These are phyloP conservation scores for Porites lutea DNA, from an alignment of 64 coral and sea anemone genomes.

Conservation along the genomic window DNA sequence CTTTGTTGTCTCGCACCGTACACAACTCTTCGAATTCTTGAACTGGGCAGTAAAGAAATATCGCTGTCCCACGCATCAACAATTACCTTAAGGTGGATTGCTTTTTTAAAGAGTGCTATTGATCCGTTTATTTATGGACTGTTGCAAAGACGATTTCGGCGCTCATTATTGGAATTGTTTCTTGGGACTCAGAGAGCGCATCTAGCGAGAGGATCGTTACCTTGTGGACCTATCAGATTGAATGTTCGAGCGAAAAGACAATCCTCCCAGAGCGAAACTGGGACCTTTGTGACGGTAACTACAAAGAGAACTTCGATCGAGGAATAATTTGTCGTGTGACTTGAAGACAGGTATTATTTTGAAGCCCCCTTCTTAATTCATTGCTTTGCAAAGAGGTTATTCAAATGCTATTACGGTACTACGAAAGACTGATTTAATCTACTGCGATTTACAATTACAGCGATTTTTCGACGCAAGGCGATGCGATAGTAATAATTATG, in stretches of 20 bases:
- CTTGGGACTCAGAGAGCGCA: constrained; percentile 76
- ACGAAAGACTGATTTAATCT: background rate
- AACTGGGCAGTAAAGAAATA: constrained; percentile 47
- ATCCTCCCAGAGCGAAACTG: constrained; percentile 86
- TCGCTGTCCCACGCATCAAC: constrained; percentile 56
- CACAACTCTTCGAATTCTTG: constrained; percentile 77
- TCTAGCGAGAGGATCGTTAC: constrained; percentile 77
- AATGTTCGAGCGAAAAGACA: constrained; percentile 79
- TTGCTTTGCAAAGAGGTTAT: background rate
- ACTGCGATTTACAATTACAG: background rate
- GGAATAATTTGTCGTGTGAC: background rate
- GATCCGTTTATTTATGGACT: constrained; percentile 99
- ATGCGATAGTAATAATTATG: too few relatives aligned
- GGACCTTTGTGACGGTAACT: constrained; percentile 65
- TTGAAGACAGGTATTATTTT: too few relatives aligned
- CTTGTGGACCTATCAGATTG: constrained; percentile 72
- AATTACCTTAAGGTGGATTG: constrained; percentile 85
- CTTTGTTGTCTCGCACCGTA: constrained; percentile 92
- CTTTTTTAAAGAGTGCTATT: constrained; percentile 91
- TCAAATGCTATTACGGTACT: background rate
- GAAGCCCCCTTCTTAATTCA: background rate
- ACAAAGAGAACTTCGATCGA: constrained; percentile 80
- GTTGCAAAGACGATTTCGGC: constrained; percentile 90
- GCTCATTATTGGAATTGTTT: constrained; percentile 80
- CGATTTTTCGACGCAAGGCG: background rate